Evolutionary conservation across 2,888 invertebrate species (phyloP).

Genomic region (Ormia ochracea): DNA sequence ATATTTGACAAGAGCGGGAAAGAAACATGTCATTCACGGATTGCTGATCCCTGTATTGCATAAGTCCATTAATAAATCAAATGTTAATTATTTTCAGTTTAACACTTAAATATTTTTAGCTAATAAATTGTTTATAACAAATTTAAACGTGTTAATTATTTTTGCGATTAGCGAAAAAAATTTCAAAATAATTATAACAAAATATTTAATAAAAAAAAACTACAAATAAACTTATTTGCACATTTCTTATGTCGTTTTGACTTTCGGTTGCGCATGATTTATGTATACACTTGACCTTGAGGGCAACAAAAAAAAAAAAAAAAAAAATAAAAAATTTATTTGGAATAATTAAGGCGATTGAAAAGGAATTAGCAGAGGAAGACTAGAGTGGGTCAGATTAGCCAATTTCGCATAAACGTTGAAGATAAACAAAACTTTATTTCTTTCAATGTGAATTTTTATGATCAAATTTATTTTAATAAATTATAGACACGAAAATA

Average conservation of each 20-base stretch:
- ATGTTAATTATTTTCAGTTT: background rate
- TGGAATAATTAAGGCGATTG: constrained; percentile 13
- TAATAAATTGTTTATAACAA: constrained; percentile 5
- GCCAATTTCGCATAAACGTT: background rate
- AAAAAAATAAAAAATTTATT: constrained; percentile 30
- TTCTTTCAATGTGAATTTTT: no score
- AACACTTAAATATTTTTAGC: background rate
- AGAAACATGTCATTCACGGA: background rate
- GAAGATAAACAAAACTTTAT: no score
- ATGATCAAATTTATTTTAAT: no score
- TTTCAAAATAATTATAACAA: constrained; percentile 25
- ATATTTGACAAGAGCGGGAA: background rate
- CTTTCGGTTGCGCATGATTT: background rate
- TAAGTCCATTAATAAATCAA: constrained; percentile 12
- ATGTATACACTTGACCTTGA: constrained; percentile 34
- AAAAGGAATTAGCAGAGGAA: background rate
- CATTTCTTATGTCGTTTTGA: constrained; percentile 7
- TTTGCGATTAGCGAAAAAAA: background rate
- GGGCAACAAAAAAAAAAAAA: constrained; percentile 5
- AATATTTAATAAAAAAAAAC: constrained; percentile 33
- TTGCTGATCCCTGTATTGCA: background rate
- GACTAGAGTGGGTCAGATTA: constrained; percentile 23
- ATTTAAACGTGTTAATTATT: constrained; percentile 17
- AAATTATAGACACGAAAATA: no score
- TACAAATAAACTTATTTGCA: background rate